Base-by-base conservation (phyloP, 2,113 vertebrate genomes). In the Forbesichthys agassizii region DNA sequence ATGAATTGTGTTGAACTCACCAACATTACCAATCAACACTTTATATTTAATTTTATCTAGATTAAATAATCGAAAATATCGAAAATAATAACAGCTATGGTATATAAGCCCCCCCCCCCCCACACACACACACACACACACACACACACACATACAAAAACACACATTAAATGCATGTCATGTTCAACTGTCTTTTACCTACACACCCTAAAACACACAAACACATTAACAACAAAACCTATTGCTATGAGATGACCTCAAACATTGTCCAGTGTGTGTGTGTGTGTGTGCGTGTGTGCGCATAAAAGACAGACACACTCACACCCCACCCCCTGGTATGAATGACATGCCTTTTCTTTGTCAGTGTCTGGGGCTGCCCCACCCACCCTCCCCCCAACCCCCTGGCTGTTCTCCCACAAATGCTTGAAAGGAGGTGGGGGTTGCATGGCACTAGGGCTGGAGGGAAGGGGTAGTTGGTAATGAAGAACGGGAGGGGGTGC, bases 401-500 rank as follows among this genome's bases (percentile, higher is more conserved):
- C 61, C 68, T 54, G 10, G 68, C 77, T 62, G 66, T 52, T 70
- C 73, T 82, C 71, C 55, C n/a, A 70, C 71, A 75, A 74, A 70
- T 66, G 56, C 69, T 48, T 71, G 68, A 69, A 73, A 73, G 62
- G 55, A n/a, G 42, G 67, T 61, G 27, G 51, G 7, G 66, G 14
- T 49, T 10, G 57, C 57, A 47, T 60, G 18, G 51, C 9, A 55
- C 14, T 49, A 4, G 64, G 64, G 62, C 4, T 13, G 51, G 65
- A 59, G 73, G 61, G 11, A 8, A n/a, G 64, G 77, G 18, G 63
- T 65, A 59, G 60, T 10, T 18, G 55, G 16, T 57, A 57, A 20
- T 9, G 55, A 48, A 56, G 51, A 51, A 14, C 10, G 42, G 33
- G 36, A 61, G 69, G 65, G 79, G 69, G 71, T 77, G 69, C 68